Evolutionary conservation across 2,797 vertebrate species (phyloP).

Genomic region (Cichlasoma orientale): DNA sequence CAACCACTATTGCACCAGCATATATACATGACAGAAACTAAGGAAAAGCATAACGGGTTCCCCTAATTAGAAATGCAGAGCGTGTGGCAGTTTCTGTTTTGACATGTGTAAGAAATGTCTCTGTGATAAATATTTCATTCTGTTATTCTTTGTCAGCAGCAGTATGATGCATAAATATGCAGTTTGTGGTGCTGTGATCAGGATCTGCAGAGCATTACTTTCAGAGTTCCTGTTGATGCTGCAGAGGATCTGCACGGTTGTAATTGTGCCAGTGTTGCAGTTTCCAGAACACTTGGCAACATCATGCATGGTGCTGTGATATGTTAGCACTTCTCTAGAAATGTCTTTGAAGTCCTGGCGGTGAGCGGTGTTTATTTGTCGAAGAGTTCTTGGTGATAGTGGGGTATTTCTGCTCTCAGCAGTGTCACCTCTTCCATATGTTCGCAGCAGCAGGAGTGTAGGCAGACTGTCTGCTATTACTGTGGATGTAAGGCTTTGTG

Average conservation of each 20-base stretch:
- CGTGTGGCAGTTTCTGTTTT: not conserved
- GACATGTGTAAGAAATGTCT: not conserved
- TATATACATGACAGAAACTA: not conserved
- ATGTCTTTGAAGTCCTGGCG: constrained; percentile 25
- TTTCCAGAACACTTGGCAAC: constrained; percentile 38
- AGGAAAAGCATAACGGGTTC: not conserved
- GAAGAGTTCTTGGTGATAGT: constrained; percentile 21
- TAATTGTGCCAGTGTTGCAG: constrained; percentile 49
- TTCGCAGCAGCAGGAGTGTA: constrained; percentile 50
- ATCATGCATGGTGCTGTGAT: constrained; percentile 23
- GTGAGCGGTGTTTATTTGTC: constrained; percentile 41
- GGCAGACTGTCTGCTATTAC: constrained; percentile 27
- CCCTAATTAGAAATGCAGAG: too few species aligned
- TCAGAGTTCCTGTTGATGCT: constrained; percentile 27
- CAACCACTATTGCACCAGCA: not conserved
- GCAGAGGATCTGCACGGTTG: constrained; percentile 24
- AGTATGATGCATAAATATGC: not conserved
- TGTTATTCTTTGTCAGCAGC: not conserved
- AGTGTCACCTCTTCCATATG: constrained; percentile 65
- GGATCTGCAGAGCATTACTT: constrained; percentile 11
- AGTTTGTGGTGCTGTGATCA: not conserved
- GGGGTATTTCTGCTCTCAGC: constrained; percentile 50
- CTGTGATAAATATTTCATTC: not conserved
- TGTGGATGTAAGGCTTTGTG: constrained; percentile 26
- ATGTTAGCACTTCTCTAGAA: constrained; percentile 27